phyloP scores from a whole-genome alignment of 2,888 invertebrate genomes.

The Oeneis ivallda region DNA sequence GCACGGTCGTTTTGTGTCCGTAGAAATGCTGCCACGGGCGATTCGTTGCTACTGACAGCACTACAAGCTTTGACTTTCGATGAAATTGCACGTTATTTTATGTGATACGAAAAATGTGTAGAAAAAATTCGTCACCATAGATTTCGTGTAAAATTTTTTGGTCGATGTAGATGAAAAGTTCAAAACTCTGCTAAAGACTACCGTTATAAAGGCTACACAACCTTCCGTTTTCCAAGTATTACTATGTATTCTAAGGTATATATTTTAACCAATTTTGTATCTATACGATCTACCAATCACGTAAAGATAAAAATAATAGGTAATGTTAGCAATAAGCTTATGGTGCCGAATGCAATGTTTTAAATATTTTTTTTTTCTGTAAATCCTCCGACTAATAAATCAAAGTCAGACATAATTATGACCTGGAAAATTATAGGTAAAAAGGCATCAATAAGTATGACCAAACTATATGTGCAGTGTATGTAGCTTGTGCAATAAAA shows the following conservation, averaged over 20 bases:
- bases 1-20: constrained; percentile 11
- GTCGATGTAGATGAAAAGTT: too few species aligned
- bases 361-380: background rate
- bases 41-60: constrained; percentile 11
- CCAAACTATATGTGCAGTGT: background rate
- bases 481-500: background rate
- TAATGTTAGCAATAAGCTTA: too few species aligned
- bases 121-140: too few species aligned
- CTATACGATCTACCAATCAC: too few species aligned
- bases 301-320: too few species aligned
- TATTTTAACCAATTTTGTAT: background rate
- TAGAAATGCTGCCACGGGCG: constrained; percentile 1
- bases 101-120: background rate
- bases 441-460: background rate
- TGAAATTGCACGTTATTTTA: background rate
- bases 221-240: too few species aligned
- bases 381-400: background rate
- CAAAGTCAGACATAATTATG: background rate
- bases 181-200: too few species aligned
- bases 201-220: too few species aligned
- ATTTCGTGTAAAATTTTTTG: too few species aligned
- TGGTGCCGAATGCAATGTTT: too few species aligned
- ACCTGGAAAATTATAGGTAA: background rate
- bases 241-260: background rate
- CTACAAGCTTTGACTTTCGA: background rate